phyloP scores from a whole-genome alignment of 2,113 vertebrate species.

The Speoplatyrhinus poulsoni region DNA sequence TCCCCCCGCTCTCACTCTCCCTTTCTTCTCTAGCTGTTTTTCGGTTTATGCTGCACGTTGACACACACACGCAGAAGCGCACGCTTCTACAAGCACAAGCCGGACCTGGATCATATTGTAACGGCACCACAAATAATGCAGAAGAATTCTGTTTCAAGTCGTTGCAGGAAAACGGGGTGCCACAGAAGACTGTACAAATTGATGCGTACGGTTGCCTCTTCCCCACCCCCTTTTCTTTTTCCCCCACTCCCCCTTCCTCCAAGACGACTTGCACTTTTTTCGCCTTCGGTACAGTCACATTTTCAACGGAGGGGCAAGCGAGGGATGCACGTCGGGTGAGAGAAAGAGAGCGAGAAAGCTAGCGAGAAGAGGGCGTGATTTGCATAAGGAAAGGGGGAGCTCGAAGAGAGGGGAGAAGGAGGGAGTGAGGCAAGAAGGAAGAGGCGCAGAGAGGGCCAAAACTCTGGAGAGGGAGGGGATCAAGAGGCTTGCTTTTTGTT shows the following conservation, averaged over 20 bases:
- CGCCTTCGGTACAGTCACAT: conserved; percentile 73
- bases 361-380: conserved; percentile 71
- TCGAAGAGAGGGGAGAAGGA: neutral
- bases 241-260: conserved; percentile 68
- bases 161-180: conserved; percentile 74
- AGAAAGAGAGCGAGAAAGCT: conserved; percentile 65
- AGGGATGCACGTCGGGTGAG: conserved; percentile 73
- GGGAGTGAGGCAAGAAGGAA: conserved; percentile 41
- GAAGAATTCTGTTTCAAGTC: conserved; percentile 62
- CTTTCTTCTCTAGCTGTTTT: conserved; percentile 14
- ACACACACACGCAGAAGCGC: conserved; percentile 62
- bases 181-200: conserved; percentile 81
- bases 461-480: conserved; percentile 72
- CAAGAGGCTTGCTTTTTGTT: conserved; percentile 27
- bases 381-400: conserved; percentile 71
- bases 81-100: conserved; percentile 60
- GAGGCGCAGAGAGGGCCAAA: conserved; percentile 69
- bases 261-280: conserved; percentile 76
- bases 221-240: conserved; percentile 22
- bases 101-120: conserved; percentile 70
- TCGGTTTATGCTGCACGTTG: conserved; percentile 72
- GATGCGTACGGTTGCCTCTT: conserved; percentile 70
- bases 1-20: conserved; percentile 63
- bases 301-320: conserved; percentile 73
- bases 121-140: conserved; percentile 67